phyloP scores from a whole-genome alignment of 2,113 vertebrate genomes.

The Platichthys flesus region DNA sequence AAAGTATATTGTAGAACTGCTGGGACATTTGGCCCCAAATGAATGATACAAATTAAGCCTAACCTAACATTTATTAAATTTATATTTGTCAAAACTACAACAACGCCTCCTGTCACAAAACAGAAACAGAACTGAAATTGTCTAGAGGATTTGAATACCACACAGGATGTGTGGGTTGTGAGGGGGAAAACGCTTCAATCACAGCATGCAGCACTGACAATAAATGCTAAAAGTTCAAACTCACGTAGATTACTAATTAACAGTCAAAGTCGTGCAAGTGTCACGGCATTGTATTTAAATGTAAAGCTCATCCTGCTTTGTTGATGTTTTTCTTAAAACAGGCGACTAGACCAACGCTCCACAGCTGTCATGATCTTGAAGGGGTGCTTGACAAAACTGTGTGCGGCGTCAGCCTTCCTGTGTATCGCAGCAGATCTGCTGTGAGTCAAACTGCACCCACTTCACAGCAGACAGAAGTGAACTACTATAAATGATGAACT shows the following conservation, averaged over 20 bases:
- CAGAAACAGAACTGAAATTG: neutral
- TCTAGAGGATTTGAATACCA: neutral
- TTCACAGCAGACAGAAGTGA: neutral
- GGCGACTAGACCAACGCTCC: slow-evolving; percentile 47
- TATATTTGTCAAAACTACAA: neutral
- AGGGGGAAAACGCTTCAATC: too few relatives aligned
- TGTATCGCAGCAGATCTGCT: slow-evolving; percentile 64
- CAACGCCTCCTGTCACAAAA: neutral
- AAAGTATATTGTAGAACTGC: too few relatives aligned
- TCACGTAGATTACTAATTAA: neutral
- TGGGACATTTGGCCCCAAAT: too few relatives aligned
- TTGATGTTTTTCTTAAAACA: slow-evolving; percentile 41
- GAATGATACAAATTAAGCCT: neutral
- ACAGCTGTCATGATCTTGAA: slow-evolving; percentile 56
- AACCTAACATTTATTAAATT: neutral
- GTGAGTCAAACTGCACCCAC: slow-evolving; percentile 60
- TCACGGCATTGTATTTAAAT: neutral
- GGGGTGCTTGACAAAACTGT: slow-evolving; percentile 48
- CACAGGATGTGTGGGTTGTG: slow-evolving; percentile 7
- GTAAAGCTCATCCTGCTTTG: neutral
- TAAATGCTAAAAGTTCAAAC: neutral
- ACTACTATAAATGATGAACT: neutral
- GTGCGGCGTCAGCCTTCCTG: slow-evolving; percentile 76
- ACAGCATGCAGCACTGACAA: too few relatives aligned
- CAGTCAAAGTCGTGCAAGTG: neutral